phyloP scores from a whole-genome alignment of 2,888 invertebrate species.

The Gymnoscelis rufifasciata region DNA sequence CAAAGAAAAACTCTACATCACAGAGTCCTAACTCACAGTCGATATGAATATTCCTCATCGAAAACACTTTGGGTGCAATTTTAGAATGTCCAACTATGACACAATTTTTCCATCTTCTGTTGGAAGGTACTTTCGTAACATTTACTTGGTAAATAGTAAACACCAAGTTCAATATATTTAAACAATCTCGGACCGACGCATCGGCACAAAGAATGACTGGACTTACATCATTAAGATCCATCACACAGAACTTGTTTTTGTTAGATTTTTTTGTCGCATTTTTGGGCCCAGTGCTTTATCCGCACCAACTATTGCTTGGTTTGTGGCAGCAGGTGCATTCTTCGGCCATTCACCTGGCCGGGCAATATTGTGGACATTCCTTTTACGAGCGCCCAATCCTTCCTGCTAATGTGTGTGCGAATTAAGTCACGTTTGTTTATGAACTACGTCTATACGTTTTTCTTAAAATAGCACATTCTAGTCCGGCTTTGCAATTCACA shows the following conservation, averaged over 20 bases:
- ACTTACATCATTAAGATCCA: constrained; percentile 24
- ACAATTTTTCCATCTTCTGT: too few species aligned
- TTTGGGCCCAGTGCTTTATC: constrained; percentile 52
- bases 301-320: constrained; percentile 28
- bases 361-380: constrained; percentile 46
- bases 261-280: constrained; percentile 58
- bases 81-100: too few species aligned
- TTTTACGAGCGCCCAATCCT: constrained; percentile 30
- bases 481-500: too few species aligned
- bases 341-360: constrained; percentile 58
- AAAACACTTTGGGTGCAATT: too few species aligned
- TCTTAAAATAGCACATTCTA: too few species aligned
- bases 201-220: constrained; percentile 9
- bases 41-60: too few species aligned
- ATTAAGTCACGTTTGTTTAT: not conserved
- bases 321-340: constrained; percentile 60
- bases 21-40: too few species aligned
- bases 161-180: not conserved
- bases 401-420: constrained; percentile 4
- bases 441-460: too few species aligned
- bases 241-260: constrained; percentile 43
- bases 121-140: too few species aligned
- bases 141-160: too few species aligned
- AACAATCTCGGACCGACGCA: not conserved
- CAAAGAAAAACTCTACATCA: too few species aligned